Percentiles rank a stretch among this genome's conserved stretches.
Evolutionary conservation across 2,888 invertebrate species (phyloP).

Genomic region (Amaurobius ferox): DNA sequence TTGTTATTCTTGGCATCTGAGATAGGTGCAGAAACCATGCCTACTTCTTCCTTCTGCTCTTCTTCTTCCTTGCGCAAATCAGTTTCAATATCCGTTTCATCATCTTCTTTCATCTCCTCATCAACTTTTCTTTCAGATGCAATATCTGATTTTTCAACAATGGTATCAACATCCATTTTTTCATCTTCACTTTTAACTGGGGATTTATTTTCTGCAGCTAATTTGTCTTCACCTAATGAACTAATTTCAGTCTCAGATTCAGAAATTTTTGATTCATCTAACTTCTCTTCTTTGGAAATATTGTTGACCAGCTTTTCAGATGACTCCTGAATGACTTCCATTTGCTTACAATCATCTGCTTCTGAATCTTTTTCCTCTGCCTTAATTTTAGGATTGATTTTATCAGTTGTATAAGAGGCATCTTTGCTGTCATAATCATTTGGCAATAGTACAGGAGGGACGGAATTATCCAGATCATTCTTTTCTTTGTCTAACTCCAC

Average conservation of each 20-base stretch:
- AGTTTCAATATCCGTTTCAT: constrained; percentile 65
- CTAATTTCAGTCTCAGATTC: constrained; percentile 38
- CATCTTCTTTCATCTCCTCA: constrained; percentile 55
- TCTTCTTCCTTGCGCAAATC: constrained; percentile 72
- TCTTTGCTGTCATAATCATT: constrained; percentile 38
- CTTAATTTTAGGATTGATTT: background rate
- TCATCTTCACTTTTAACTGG: background rate
- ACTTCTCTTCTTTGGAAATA: background rate
- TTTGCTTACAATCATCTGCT: background rate
- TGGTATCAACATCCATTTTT: background rate
- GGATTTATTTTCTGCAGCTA: background rate
- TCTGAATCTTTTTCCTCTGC: background rate
- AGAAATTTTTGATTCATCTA: constrained; percentile 36
- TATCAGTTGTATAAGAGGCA: background rate
- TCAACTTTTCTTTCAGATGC: constrained; percentile 32
- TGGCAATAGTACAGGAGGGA: background rate
- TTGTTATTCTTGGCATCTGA: background rate
- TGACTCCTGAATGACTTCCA: background rate
- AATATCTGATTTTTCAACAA: background rate
- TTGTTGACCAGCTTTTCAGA: constrained; percentile 21
- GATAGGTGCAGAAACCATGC: constrained; percentile 70
- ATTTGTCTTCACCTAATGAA: constrained; percentile 37
- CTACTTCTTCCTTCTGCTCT: constrained; percentile 72
- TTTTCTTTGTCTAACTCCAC: constrained; percentile 74
- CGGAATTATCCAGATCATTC: constrained; percentile 43